These are phyloP conservation scores for Scolopax mira DNA, from an alignment of 2,113 vertebrate genomes.

Conservation along the genomic window DNA sequence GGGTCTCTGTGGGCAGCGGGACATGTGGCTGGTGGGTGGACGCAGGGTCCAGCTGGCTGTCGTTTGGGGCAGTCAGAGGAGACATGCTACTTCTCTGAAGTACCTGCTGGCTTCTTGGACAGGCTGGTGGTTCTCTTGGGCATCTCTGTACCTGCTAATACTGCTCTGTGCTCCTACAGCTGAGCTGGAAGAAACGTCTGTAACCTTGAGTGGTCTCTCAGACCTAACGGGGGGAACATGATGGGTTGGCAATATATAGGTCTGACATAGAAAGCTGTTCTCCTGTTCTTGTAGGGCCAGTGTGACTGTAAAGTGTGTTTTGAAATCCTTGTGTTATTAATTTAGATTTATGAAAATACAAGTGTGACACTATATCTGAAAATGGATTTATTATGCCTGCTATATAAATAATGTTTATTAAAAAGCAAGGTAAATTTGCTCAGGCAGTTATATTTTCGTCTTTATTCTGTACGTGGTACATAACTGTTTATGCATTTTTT, in stretches of 20 bases:
- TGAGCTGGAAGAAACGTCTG: background rate
- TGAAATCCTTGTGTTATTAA: background rate
- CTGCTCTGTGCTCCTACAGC: background rate
- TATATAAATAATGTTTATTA: background rate
- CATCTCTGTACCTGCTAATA: background rate
- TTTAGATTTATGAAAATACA: background rate
- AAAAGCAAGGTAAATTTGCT: background rate
- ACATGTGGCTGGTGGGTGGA: background rate
- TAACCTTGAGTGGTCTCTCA: background rate
- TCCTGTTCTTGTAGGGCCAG: background rate
- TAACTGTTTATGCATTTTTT: background rate
- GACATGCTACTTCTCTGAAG: background rate
- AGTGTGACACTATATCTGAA: background rate
- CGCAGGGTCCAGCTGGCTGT: background rate
- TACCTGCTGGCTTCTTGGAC: background rate
- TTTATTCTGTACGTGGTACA: background rate
- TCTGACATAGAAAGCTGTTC: background rate
- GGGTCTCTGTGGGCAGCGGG: background rate
- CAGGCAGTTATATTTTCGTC: background rate
- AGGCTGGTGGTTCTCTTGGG: background rate
- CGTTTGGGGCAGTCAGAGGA: background rate
- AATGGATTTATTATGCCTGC: background rate
- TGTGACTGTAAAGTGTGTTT: background rate
- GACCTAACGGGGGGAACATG: background rate
- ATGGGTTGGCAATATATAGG: background rate